Conservation (phyloP, 2,888 invertebrate species). For the Phalera bucephala region DNA sequence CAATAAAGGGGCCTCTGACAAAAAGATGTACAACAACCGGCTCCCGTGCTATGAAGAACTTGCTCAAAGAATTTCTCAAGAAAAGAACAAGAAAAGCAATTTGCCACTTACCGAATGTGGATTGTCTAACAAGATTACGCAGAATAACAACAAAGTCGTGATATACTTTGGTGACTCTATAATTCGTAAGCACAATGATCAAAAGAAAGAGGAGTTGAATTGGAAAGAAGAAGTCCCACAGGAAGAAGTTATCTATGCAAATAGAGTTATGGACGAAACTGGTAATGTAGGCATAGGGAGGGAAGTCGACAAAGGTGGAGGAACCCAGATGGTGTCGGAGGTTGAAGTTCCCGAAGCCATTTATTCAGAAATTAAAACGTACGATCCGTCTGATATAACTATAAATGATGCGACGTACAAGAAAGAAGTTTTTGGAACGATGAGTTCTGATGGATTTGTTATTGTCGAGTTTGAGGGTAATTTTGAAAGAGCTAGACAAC, state of each 20-base stretch:
- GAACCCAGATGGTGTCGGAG: constrained; percentile 62
- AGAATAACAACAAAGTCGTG: constrained; percentile 86
- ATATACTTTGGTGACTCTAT: constrained; percentile 89
- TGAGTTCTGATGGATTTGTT: constrained; percentile 80
- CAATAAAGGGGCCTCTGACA: constrained; percentile 51
- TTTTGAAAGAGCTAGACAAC: constrained; percentile 82
- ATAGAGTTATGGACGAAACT: constrained; percentile 61
- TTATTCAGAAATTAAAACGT: constrained; percentile 66
- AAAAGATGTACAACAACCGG: constrained; percentile 64
- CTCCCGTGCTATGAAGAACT: constrained; percentile 78
- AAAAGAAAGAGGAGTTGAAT: constrained; percentile 64
- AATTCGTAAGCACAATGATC: constrained; percentile 74
- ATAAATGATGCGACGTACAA: constrained; percentile 72
- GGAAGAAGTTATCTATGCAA: constrained; percentile 74
- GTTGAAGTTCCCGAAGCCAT: constrained; percentile 70
- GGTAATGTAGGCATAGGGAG: constrained; percentile 54
- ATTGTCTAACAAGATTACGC: constrained; percentile 71
- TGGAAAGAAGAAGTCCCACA: constrained; percentile 43
- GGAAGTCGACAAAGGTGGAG: constrained; percentile 63
- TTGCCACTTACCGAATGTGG: constrained; percentile 50
- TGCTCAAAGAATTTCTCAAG: constrained; percentile 69
- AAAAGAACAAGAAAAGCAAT: constrained; percentile 72
- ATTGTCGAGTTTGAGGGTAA: constrained; percentile 85
- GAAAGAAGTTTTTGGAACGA: constrained; percentile 66
- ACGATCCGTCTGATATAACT: constrained; percentile 47